Evolutionary conservation across 2,113 vertebrate genomes (phyloP).

Genomic region (Hiodon alosoides): DNA sequence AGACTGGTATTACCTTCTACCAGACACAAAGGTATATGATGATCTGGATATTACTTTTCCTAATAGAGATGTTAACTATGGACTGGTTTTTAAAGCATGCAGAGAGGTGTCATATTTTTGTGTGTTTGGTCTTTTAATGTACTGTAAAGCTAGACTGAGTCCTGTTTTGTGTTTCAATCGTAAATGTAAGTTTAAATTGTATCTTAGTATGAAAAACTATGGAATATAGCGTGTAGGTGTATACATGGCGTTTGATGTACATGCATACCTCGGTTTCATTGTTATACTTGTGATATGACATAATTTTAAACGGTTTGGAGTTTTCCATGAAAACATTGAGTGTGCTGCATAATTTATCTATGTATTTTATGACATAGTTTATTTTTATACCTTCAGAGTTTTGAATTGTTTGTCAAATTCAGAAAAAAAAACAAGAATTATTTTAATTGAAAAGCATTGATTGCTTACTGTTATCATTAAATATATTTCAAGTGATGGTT

Average conservation of each 20-base stretch:
- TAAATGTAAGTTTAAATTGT: not conserved
- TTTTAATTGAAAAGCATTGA: not conserved
- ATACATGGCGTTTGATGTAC: not conserved
- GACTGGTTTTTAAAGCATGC: not conserved
- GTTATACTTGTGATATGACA: not conserved
- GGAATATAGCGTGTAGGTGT: constrained; percentile 1
- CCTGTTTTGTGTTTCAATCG: constrained; percentile 3
- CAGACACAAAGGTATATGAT: constrained; percentile 46
- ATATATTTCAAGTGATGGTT: constrained; percentile 14
- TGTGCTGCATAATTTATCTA: constrained; percentile 75
- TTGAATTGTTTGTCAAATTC: constrained; percentile 56
- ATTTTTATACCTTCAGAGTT: constrained; percentile 76
- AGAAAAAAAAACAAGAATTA: constrained; percentile 51
- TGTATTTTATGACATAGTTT: constrained; percentile 76
- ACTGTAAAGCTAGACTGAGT: not conserved
- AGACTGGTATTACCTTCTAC: constrained; percentile 66
- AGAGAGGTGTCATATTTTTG: constrained; percentile 2
- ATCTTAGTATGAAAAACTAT: not conserved
- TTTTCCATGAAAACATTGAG: constrained; percentile 82
- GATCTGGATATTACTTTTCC: not conserved
- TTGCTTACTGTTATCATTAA: constrained; percentile 6
- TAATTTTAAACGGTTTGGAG: constrained; percentile 26
- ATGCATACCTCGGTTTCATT: not conserved
- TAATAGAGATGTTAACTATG: not conserved
- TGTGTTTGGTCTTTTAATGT: constrained; percentile 1